A percentile compares a stretch with the other conserved stretches of the same genome.
Evolutionary conservation across 2,113 vertebrate species (phyloP).

Genomic region (Rhadina sibilatrix): DNA sequence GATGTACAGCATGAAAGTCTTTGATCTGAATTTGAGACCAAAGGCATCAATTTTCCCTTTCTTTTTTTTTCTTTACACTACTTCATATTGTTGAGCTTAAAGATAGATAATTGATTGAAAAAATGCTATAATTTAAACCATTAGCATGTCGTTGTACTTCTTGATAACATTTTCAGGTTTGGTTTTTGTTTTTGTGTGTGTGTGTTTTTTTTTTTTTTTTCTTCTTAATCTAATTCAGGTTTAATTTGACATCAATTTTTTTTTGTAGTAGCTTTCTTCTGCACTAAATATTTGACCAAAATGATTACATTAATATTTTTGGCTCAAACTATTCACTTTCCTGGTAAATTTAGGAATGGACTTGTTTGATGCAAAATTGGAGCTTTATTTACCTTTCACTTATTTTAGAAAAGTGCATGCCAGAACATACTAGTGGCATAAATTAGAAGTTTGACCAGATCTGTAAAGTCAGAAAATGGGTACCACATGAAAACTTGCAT

Average conservation of each 20-base stretch:
- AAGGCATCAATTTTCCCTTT: neutral
- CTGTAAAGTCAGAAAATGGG: neutral
- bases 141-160: neutral
- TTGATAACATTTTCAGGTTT: neutral
- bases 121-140: neutral
- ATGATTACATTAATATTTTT: neutral
- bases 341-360: neutral
- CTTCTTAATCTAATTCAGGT: neutral
- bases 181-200: too few species aligned
- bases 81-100: neutral
- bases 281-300: neutral
- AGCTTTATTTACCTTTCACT: neutral
- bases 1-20: neutral
- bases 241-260: neutral
- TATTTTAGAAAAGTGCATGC: neutral
- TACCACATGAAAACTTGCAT: neutral
- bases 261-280: neutral
- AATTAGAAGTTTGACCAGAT: neutral
- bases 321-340: neutral
- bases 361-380: neutral
- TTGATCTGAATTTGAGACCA: neutral
- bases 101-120: neutral
- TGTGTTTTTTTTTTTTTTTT: neutral
- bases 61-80: neutral
- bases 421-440: neutral